phyloP scores from a whole-genome alignment of 2,797 vertebrate genomes.

The Sebastolobus alascanus region DNA sequence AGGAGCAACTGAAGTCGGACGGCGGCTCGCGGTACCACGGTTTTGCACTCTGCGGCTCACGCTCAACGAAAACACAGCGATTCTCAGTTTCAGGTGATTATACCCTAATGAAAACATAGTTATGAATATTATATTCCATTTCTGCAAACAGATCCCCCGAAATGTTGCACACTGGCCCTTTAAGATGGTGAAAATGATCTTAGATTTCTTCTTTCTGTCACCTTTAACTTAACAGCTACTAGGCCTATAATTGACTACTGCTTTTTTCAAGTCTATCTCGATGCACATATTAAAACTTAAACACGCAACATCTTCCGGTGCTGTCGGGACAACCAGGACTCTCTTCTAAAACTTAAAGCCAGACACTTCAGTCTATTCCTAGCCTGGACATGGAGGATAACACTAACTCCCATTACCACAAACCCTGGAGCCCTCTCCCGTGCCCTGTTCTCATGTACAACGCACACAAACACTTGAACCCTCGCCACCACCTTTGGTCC shows the following conservation, averaged over 20 bases:
- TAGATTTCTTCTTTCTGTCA: not conserved
- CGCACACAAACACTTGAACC: constrained; percentile 27
- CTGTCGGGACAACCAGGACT: not conserved
- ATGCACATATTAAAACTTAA: not conserved
- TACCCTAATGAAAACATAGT: no score
- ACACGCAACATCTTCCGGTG: not conserved
- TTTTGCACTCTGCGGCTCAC: no score
- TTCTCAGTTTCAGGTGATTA: no score
- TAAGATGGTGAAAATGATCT: not conserved
- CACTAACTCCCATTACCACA: constrained; percentile 61
- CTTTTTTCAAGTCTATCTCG: not conserved
- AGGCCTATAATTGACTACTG: not conserved
- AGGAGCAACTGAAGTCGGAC: no score
- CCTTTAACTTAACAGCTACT: not conserved
- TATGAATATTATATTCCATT: no score
- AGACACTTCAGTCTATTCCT: constrained; percentile 36
- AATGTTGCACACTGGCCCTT: no score
- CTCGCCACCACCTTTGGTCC: constrained; percentile 36
- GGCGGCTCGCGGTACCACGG: no score
- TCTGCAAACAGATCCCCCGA: no score
- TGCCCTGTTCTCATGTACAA: constrained; percentile 9
- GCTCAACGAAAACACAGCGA: no score
- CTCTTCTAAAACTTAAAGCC: constrained; percentile 35
- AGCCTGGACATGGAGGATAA: constrained; percentile 36
- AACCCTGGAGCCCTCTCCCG: constrained; percentile 16